Base-by-base conservation (phyloP, 2,113 vertebrate species). In the Channa argus region DNA sequence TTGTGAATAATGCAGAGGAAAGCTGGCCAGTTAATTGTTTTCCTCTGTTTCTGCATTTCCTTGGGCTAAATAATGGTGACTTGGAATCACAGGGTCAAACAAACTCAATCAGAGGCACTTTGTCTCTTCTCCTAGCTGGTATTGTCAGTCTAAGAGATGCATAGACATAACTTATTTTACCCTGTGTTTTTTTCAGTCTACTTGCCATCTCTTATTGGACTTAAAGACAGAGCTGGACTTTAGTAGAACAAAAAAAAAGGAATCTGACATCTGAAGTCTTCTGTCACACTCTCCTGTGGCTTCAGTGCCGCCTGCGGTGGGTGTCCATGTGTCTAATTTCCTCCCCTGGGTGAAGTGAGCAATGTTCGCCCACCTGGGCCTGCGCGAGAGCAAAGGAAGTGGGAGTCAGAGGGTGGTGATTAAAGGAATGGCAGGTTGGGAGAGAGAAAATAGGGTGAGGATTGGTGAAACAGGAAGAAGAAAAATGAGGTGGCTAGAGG, bases 1-100 rank as follows among this genome's bases (percentile, higher is more conserved):
- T 51, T 65, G 79, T 90, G 79, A 85, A 88, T 90, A 86, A 89
- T 89, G 60, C 71, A 82, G n/a, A 9, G 52, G 43, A 46, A 68
- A n/a, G 43, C 61, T 47, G 8, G 54, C 67, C 83, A 80, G 74
- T 66, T 64, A 15, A 74, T 71, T 44, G 56, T 59, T 24, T 76
- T 44, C 55, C 41, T 52, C 64, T 66, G 44, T 51, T 74, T 34
- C 55, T 51, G 60, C 56, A 37, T 61, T 52, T 45, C 63, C 39
- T 8, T 8, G 24, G 37, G 33, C 58, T 61, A 79, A 72, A 59
- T 56, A 62, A 87, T 36, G 52, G 66, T n/a, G 8, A 63, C 63
- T 58, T 51, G 12, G 37, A 76, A 62, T 80, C 69, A 53, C 14
- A 46, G 45, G 80, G 54, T 67, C 70, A 44, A 62, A 49, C 55